Base-by-base conservation (phyloP, 64 coral and sea anemone genomes). In the Pachyseris speciosa region DNA sequence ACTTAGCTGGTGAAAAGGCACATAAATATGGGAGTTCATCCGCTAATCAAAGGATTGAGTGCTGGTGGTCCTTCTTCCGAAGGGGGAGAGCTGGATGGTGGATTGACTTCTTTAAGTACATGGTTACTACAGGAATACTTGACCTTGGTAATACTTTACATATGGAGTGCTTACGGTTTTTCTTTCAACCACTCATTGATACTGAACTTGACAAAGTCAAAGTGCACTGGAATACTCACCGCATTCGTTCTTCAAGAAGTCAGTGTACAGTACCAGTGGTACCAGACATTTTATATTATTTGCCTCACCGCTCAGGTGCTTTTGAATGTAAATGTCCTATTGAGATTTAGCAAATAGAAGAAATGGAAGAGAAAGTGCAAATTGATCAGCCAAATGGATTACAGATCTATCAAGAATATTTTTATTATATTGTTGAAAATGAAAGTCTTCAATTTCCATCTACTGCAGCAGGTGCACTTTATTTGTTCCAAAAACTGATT, bases 111-210 rank as follows among this genome's bases (percentile, higher is more conserved):
- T 86, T 86, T 24, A 86, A 86, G 43, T 30, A 86, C 28, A 67
- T 85, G 64, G 32, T 37, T 9, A 7, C 15, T 0, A 68, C 37
- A 8, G 60, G 83, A 67, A 28, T 47, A 42, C 64, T 85, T 85
- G 48, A 81, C 25, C 48, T 81, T 31, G 77, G 78, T 25, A 83
- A 83, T 29, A 15, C 50, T 34, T 83, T 83, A 59, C 78, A 83
- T 48, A 86, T 72, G 84, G 59, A 86, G 61, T 86, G 84, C 67
- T 34, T 86, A 12, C 71, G 84, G 84, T 86, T 86, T 86, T 86
- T 42, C 24, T 86, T 69, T 86, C 9, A 64, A 51, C 19, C 53
- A 16, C 11, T 69, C 12, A 29, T 86, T 27, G 22, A 67, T 28
- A 16, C 31, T 34, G 66, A 86, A 29, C 84, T 86, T 47, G 84